Evolutionary conservation across 2,797 vertebrate species (phyloP).

Genomic region (Distichodus sexfasciatus): DNA sequence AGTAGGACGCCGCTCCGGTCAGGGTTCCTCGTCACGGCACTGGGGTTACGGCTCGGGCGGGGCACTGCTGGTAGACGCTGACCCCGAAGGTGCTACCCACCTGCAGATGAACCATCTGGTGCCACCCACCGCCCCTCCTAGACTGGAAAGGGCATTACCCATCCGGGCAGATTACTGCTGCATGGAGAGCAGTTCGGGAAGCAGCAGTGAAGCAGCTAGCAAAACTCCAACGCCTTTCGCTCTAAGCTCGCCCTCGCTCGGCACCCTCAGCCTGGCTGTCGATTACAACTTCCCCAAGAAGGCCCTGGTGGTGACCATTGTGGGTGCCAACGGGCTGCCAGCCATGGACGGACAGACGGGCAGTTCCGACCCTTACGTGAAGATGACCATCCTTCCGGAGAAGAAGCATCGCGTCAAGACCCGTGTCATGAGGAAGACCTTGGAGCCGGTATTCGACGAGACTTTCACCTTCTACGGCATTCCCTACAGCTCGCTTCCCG

Average conservation of each 20-base stretch:
- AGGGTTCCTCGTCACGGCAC: constrained; percentile 20
- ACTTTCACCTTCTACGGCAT: constrained; percentile 98
- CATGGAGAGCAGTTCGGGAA: constrained; percentile 78
- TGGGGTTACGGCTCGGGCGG: constrained; percentile 4
- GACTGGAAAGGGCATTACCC: constrained; percentile 74
- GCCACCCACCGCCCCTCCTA: constrained; percentile 53
- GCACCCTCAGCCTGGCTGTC: constrained; percentile 84
- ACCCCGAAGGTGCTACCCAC: constrained; percentile 65
- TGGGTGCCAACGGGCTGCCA: constrained; percentile 86
- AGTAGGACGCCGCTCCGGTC: constrained; percentile 52
- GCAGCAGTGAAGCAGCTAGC: constrained; percentile 72
- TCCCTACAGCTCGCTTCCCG: constrained; percentile 88
- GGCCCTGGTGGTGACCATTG: constrained; percentile 90
- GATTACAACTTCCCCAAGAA: constrained; percentile 99
- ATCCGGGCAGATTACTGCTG: constrained; percentile 83
- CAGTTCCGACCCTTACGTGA: constrained; percentile 92
- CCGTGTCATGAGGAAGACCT: constrained; percentile 89
- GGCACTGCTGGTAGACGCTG: constrained; percentile 66
- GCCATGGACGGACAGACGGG: constrained; percentile 88
- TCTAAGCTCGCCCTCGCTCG: constrained; percentile 71
- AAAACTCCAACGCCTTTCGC: constrained; percentile 85
- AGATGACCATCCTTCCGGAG: constrained; percentile 96
- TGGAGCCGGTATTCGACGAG: constrained; percentile 92
- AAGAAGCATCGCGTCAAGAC: constrained; percentile 97
- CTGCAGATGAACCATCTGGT: constrained; percentile 76